Conservation (phyloP, 1,140 invertebrate genomes). For the Homalodisca vitripennis region DNA sequence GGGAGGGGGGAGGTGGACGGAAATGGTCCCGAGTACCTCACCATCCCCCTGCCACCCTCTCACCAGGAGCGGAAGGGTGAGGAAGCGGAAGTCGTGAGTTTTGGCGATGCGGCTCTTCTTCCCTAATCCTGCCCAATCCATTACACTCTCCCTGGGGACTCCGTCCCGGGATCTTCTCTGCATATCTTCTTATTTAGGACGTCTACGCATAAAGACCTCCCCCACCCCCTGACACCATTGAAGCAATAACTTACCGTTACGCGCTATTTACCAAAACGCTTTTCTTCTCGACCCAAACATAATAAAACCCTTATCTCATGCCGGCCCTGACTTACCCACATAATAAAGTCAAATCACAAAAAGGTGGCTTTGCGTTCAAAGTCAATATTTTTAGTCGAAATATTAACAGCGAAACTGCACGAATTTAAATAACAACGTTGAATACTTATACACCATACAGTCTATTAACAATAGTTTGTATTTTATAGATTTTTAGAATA, state of each 20-base stretch:
- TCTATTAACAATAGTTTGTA: too few species aligned
- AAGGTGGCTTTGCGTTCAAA: too few species aligned
- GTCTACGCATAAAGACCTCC: slow-evolving; percentile 19
- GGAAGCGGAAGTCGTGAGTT: slow-evolving; percentile 32
- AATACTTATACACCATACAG: too few species aligned
- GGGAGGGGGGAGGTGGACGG: slow-evolving; percentile 3
- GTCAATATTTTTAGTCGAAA: background rate
- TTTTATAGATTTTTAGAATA: too few species aligned
- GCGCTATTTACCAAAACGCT: slow-evolving; percentile 5
- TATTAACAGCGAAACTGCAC: too few species aligned
- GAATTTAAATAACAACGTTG: too few species aligned
- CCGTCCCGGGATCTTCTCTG: too few species aligned
- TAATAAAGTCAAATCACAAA: too few species aligned
- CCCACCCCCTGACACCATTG: background rate
- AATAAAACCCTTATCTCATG: background rate
- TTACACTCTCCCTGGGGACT: slow-evolving; percentile 16
- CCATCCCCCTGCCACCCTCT: background rate
- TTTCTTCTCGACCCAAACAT: slow-evolving; percentile 6
- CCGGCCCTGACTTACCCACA: too few species aligned
- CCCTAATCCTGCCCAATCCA: slow-evolving; percentile 30
- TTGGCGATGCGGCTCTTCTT: slow-evolving; percentile 11
- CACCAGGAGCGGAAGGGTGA: slow-evolving; percentile 4
- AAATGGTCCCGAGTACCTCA: slow-evolving; percentile 28
- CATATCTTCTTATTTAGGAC: slow-evolving; percentile 32
- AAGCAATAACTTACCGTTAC: slow-evolving; percentile 17